These are phyloP conservation scores for Crepidodera aurea DNA, from an alignment of 2,888 invertebrate genomes.

Conservation along the genomic window DNA sequence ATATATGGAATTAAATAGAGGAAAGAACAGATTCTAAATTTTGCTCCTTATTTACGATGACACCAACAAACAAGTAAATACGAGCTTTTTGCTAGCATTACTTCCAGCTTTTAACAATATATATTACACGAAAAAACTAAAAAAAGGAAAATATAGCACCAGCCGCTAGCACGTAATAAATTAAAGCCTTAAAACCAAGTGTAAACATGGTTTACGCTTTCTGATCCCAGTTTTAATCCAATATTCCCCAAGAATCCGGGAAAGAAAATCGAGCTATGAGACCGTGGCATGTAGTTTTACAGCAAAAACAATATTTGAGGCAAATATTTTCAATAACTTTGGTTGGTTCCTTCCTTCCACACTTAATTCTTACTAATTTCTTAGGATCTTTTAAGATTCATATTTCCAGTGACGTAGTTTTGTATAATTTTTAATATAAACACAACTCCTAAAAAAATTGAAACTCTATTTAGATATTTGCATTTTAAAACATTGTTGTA, in stretches of 20 bases:
- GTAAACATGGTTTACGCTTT: conserved; percentile 31
- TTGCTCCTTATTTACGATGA: conserved; percentile 8
- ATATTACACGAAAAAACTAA: conserved; percentile 21
- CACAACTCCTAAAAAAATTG: too few species aligned
- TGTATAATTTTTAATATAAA: too few species aligned
- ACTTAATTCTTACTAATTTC: conserved; percentile 1
- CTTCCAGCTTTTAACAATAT: conserved; percentile 15
- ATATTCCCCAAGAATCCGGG: conserved; percentile 36
- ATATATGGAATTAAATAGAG: neutral
- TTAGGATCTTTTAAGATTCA: neutral
- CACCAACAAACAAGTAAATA: conserved; percentile 12
- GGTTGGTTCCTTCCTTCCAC: neutral
- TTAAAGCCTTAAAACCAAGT: conserved; percentile 33
- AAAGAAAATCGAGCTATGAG: conserved; percentile 31
- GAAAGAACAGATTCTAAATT: conserved; percentile 1
- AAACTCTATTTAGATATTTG: too few species aligned
- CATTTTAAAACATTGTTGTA: neutral
- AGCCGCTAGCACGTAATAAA: conserved; percentile 34
- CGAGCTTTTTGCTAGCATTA: conserved; percentile 9
- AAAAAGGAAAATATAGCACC: conserved; percentile 22
- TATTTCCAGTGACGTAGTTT: neutral
- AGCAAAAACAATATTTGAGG: conserved; percentile 15
- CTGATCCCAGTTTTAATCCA: conserved; percentile 38
- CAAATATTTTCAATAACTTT: conserved; percentile 14
- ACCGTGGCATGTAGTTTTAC: conserved; percentile 9